Conservation (phyloP, 2,113 vertebrate genomes). For the Scomber japonicus region DNA sequence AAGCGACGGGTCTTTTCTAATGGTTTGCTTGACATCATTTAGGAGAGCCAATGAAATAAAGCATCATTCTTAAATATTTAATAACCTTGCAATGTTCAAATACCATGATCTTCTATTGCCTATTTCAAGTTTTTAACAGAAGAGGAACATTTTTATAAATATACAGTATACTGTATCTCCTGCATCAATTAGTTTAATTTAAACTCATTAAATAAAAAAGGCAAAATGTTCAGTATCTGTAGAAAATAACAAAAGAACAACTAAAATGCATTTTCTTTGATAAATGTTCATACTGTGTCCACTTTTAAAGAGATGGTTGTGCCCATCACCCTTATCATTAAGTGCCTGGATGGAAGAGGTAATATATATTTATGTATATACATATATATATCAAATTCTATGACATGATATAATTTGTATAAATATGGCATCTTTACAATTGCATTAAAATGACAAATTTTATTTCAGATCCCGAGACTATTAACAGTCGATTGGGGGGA, state of each 20-base stretch:
- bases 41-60: constrained; percentile 95
- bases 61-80: constrained; percentile 93
- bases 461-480: constrained; percentile 77
- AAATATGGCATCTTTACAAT: constrained; percentile 92
- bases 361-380: constrained; percentile 85
- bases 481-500: constrained; percentile 85
- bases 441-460: constrained; percentile 79
- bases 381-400: constrained; percentile 80
- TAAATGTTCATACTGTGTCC: constrained; percentile 76
- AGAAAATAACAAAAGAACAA: constrained; percentile 72
- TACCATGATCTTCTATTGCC: constrained; percentile 92
- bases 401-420: constrained; percentile 86
- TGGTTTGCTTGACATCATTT: constrained; percentile 92
- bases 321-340: constrained; percentile 80
- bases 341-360: constrained; percentile 91
- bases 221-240: constrained; percentile 84
- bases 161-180: constrained; percentile 84
- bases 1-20: constrained; percentile 87
- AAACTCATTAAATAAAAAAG: constrained; percentile 96
- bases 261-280: constrained; percentile 74
- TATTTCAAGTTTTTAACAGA: constrained; percentile 89
- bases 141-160: constrained; percentile 93
- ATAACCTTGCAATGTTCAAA: constrained; percentile 92
- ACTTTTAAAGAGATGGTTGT: constrained; percentile 81
- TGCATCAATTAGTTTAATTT: constrained; percentile 91